Base-by-base conservation (phyloP, 2,797 vertebrate genomes). In the Synaphobranchus kaupii region DNA sequence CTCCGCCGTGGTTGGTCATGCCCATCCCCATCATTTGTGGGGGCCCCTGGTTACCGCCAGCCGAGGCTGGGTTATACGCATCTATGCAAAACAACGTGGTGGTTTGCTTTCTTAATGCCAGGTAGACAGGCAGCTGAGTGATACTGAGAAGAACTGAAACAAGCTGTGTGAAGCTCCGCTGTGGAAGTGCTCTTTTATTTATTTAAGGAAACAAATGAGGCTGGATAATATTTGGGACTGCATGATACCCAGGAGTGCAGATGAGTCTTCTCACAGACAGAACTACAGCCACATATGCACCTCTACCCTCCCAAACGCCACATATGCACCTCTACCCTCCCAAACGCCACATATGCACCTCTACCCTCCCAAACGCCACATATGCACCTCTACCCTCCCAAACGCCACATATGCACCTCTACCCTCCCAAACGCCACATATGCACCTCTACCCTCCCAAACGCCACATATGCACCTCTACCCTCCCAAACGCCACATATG, bases 11-110 rank as follows among this genome's bases (percentile, higher is more conserved):
- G 97, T 96, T 98, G 95, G 96, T 97, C 97, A 98, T 96, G 95
- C 96, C 97, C 97, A 98, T 97, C 95, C 96, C 96, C 97, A 98
- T 97, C 97, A 99, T 98, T 96, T 98, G 97, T 96, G 97, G 96
- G 94, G 95, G 95, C 93, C 96, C 97, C 96, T 98, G 98, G 97
- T 96, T 98, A 95, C 93, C 96, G 95, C 94, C 95, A 96, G 97
- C 96, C 93, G 98, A 95, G 93, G 96, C 97, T 96, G 96, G 97
- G 96, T 97, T 99, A 98, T 96, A 99, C 93, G 97, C 97, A 97
- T 99, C 98, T 99, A 97, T 15, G 95, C 93, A 96, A 97, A 97
- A 97, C 96, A 97, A 96, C 96, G 95, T 96, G 58, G 76, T 84
- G 34, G 84, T 87, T 92, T 89, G 88, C 47, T 48, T 81, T 81